Base-by-base conservation (phyloP, 2,888 invertebrate genomes). In the Drosophila stalkeri region DNA sequence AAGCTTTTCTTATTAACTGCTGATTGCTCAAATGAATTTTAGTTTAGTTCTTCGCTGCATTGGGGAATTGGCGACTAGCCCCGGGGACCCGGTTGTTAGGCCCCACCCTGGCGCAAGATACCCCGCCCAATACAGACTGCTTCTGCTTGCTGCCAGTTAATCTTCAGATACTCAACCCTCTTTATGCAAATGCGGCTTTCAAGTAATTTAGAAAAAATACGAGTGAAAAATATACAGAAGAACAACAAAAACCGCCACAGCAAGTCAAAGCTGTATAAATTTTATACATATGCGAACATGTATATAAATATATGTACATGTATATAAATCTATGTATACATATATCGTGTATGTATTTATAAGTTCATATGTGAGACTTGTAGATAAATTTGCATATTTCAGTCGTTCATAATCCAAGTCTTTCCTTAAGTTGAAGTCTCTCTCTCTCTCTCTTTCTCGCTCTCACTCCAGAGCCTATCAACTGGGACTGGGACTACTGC, bases 111-210 rank as follows among this genome's bases (percentile, higher is more conserved):
- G 64, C 27, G 63, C 63, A 64, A 65, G 63, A 64, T 54, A 69
- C 75, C 75, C 75, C 68, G 68, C 79, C 76, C 80, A 46, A 55
- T 56, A 37, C 64, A 63, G 65, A 35, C 51, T 63, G 67, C 46
- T 51, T 46, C 55, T 60, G 20, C 31, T 43, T 16, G 81, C 71
- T 78, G 89, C 73, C 87, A 77, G 87, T 84, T 84, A 87, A 89
- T 84, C 89, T 85, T 85, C 88, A 84, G 90, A 82, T 80, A 86
- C 89, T 90, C 90, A 87, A 90, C 89, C 90, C 90, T 90, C 86
- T 86, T 90, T 87, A 87, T 87, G 86, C 81, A 90, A 87, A 86
- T 86, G 86, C 43, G 71, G 74, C 85, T 81, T 73, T 83, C 68
- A 77, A 75, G 84, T 83, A 83, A 89, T 86, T 88, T 85, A 90